Conservation (phyloP, 2,113 vertebrate genomes). For the Syngnathus scovelli region DNA sequence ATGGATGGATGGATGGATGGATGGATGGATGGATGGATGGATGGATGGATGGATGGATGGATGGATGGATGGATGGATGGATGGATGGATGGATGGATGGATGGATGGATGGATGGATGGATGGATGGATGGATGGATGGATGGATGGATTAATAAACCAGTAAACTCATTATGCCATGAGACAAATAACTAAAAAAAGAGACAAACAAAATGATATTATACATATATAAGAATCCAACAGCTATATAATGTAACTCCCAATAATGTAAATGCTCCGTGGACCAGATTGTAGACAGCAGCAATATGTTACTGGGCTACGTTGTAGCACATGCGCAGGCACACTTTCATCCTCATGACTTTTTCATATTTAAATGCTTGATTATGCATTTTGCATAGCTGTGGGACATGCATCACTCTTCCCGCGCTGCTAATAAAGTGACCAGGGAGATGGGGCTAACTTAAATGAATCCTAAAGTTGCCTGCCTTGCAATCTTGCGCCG, state of each 20-base stretch:
- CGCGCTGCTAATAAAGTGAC: conserved; percentile 73
- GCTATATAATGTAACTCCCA: not conserved
- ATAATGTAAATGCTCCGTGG: not conserved
- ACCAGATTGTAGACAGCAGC: not conserved
- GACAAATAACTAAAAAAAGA: not conserved
- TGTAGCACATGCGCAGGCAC: conserved; percentile 14
- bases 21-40: too few relatives aligned
- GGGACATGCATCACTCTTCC: conserved; percentile 70
- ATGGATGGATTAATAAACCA: not conserved
- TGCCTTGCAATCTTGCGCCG: conserved; percentile 60
- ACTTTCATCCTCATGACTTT: conserved; percentile 41
- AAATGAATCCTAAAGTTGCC: conserved; percentile 70
- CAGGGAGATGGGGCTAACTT: conserved; percentile 63
- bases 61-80: too few relatives aligned
- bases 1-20: too few relatives aligned
- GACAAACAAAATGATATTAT: not conserved
- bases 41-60: too few relatives aligned
- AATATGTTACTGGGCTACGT: not conserved
- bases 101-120: too few relatives aligned
- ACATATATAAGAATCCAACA: not conserved
- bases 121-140: too few relatives aligned
- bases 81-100: too few relatives aligned
- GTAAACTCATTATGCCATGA: not conserved
- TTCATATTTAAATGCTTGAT: conserved; percentile 70
- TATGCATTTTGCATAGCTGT: conserved; percentile 72